A percentile compares a stretch with the other conserved stretches of the same genome.
Evolutionary conservation across 2,888 invertebrate species (phyloP).

Genomic region (Ernsta delagoae): DNA sequence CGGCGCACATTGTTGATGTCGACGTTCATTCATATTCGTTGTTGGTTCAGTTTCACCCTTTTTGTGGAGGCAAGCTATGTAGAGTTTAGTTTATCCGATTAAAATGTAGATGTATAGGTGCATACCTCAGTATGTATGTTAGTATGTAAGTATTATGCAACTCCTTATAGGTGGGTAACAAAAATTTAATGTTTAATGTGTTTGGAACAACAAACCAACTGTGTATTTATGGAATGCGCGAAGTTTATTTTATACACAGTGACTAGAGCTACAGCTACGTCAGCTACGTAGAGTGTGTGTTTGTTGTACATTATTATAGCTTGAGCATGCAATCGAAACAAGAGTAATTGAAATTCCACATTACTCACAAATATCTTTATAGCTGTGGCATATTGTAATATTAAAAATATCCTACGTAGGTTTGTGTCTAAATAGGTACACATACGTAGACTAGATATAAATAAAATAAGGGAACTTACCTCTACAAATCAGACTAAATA

Average conservation of each 20-base stretch:
- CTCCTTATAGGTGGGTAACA: no score
- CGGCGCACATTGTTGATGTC: conserved; percentile 62
- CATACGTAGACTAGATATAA: no score
- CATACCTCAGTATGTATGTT: no score
- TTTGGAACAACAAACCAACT: conserved; percentile 50
- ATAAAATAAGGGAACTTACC: no score
- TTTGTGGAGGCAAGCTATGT: conserved; percentile 9
- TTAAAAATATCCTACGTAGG: neutral
- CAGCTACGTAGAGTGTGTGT: neutral
- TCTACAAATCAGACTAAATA: no score
- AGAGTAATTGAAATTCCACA: conserved; percentile 59
- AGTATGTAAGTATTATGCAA: no score
- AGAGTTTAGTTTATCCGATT: conserved; percentile 2
- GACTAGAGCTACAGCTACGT: conserved; percentile 6
- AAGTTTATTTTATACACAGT: conserved; percentile 64
- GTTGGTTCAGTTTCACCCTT: conserved; percentile 44
- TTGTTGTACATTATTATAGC: neutral
- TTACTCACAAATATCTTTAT: conserved; percentile 55
- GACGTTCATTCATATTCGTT: conserved; percentile 67
- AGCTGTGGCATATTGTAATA: neutral
- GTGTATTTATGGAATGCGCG: conserved; percentile 66
- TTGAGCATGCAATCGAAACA: conserved; percentile 11
- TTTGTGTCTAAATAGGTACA: no score
- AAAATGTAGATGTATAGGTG: no score
- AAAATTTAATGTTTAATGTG: no score